Evolutionary conservation across 2,113 vertebrate genomes (phyloP), one percentile per base, ranked within the genome.

Genomic region (Macrotus californicus): DNA sequence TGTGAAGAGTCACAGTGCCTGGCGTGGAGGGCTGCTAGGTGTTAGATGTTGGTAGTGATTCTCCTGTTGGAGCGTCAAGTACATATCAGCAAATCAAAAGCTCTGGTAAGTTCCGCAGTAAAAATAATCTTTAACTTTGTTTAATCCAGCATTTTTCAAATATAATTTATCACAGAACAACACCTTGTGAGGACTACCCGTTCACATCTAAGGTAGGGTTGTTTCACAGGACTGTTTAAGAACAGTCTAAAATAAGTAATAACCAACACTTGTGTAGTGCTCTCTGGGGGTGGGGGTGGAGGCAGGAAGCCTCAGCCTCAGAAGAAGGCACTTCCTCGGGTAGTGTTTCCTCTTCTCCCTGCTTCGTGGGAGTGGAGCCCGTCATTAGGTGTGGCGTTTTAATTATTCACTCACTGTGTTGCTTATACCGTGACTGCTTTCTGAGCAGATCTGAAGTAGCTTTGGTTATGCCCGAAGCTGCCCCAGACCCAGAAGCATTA

Each of bases 251-350:
- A 64, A 31, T 77, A n/a, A 87, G 13, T 59, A 50, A 79, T n/a
- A 31, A 14, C 7, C 12, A 12, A 5, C 19, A 19, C 5, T 4
- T n/a, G 5, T 18, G 46, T 12, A n/a, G 83, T 7, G 7, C 4
- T 84, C n/a, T 52, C 43, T 61, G 22, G 3, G 8, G 39, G 7
- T 12, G 43, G 18, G 11, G 2, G 16, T 2, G 0, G 7, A 34
- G 19, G 16, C 54, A 41, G 31, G 31, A 54, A 64, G 77, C 61
- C 76, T 70, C 61, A n/a, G 39, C 19, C 12, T 21, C 39, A 59
- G 39, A 34, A 26, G 54, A 48, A 34, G 48, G 36, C 41, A 9
- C 29, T 11, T 61, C 31, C 12, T 39, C 0, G 34, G 31, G 16
- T 6, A 6, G 75, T 29, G 48, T n/a, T 64, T 16, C 19, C 7